phyloP scores from a whole-genome alignment of 2,888 invertebrate genomes.

The Trissoscelio sp. region DNA sequence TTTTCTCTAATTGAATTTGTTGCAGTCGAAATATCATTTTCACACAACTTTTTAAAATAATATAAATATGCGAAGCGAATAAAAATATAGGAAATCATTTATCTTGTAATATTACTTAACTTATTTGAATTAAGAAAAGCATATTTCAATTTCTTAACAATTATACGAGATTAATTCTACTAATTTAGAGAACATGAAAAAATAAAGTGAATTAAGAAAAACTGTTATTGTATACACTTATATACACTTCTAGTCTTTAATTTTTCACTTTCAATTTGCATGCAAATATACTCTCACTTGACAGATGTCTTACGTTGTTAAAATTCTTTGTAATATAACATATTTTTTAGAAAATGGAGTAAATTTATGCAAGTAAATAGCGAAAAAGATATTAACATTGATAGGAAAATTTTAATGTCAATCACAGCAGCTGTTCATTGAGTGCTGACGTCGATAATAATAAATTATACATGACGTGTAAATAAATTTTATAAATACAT shows the following conservation, averaged over 20 bases:
- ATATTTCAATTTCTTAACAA: no score
- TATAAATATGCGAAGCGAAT: no score
- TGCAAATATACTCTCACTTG: constrained; percentile 7
- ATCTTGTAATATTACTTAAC: no score
- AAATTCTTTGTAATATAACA: neutral
- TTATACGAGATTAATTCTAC: no score
- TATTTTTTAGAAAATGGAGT: neutral
- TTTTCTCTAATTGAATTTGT: no score
- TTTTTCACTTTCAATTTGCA: neutral
- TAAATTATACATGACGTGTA: neutral
- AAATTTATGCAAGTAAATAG: neutral
- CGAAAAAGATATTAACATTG: neutral
- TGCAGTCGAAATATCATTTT: no score
- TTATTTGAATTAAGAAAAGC: no score
- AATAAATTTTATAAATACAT: neutral
- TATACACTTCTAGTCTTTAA: neutral
- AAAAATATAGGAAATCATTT: no score
- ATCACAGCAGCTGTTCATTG: neutral
- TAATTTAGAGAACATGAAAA: no score
- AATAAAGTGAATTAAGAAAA: neutral
- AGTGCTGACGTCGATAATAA: neutral
- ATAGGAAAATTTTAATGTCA: neutral
- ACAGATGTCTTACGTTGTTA: neutral
- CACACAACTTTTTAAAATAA: no score
- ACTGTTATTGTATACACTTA: no score